Conservation (phyloP, 2,113 vertebrate genomes). For the Mesitornis unicolor region DNA sequence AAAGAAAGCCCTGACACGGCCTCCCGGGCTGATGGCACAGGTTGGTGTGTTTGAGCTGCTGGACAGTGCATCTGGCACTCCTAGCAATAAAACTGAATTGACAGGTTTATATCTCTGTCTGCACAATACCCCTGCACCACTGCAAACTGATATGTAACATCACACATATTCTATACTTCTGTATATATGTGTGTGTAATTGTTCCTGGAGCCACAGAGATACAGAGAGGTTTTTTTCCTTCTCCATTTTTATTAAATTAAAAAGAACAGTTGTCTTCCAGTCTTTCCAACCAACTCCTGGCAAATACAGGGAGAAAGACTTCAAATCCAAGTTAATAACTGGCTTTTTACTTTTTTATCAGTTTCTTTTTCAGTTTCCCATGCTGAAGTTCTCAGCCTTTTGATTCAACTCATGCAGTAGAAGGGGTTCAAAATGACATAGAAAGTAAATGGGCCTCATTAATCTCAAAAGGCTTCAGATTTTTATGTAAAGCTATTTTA, state of each 20-base stretch:
- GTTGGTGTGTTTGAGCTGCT: background rate
- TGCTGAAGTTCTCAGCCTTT: background rate
- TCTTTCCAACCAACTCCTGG: background rate
- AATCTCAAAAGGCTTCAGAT: background rate
- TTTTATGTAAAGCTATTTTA: background rate
- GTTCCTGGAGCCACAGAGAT: background rate
- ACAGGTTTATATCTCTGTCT: conserved; percentile 30
- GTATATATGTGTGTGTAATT: background rate
- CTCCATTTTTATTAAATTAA: background rate
- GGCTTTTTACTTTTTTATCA: background rate
- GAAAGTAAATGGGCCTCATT: background rate
- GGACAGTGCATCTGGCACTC: conserved; percentile 48
- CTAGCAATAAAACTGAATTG: conserved; percentile 7
- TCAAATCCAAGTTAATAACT: background rate
- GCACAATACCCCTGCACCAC: background rate
- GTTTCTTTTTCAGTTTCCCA: background rate
- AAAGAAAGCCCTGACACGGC: background rate
- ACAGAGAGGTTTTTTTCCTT: background rate
- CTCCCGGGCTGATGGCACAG: background rate
- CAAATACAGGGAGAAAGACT: background rate
- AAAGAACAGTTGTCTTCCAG: background rate
- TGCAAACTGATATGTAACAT: background rate
- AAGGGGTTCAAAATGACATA: background rate
- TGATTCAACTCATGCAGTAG: background rate
- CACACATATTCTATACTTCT: background rate